Percentiles rank a stretch among this genome's conserved stretches.
Evolutionary conservation across 2,888 invertebrate species (phyloP).

Genomic region (Eristalinus aeneus): DNA sequence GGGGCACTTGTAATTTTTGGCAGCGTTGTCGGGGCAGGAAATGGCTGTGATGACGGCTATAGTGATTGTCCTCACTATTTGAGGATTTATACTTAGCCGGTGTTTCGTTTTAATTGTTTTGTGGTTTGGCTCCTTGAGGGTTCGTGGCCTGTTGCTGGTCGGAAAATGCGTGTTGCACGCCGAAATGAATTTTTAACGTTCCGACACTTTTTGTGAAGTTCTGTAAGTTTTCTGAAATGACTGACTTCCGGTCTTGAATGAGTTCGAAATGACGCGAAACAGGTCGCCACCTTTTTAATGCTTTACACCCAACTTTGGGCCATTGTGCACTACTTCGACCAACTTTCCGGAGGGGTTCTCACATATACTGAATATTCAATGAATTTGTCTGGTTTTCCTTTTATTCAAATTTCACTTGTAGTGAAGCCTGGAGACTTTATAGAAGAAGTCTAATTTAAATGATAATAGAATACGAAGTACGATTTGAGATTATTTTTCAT

Average conservation of each 20-base stretch:
- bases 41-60: slow-evolving; percentile 54
- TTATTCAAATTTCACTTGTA: too few relatives aligned
- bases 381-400: too few relatives aligned
- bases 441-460: too few relatives aligned
- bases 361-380: too few relatives aligned
- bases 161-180: slow-evolving; percentile 47
- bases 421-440: too few relatives aligned
- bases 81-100: slow-evolving; percentile 42
- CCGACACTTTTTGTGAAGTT: slow-evolving; percentile 22
- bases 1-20: slow-evolving; percentile 25
- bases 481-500: too few relatives aligned
- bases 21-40: slow-evolving; percentile 10
- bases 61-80: slow-evolving; percentile 45
- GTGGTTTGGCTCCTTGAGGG: neutral
- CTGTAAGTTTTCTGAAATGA: neutral
- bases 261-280: too few relatives aligned
- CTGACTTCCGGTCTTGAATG: neutral
- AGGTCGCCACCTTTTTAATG: too few relatives aligned
- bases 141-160: slow-evolving; percentile 53
- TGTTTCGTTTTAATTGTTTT: neutral
- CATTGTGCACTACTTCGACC: too few relatives aligned
- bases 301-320: neutral
- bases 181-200: slow-evolving; percentile 22
- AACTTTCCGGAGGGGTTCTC: too few relatives aligned
- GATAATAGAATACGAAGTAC: too few relatives aligned